Conservation (phyloP, 2,797 vertebrate species). For the Cirrhinus mrigala region DNA sequence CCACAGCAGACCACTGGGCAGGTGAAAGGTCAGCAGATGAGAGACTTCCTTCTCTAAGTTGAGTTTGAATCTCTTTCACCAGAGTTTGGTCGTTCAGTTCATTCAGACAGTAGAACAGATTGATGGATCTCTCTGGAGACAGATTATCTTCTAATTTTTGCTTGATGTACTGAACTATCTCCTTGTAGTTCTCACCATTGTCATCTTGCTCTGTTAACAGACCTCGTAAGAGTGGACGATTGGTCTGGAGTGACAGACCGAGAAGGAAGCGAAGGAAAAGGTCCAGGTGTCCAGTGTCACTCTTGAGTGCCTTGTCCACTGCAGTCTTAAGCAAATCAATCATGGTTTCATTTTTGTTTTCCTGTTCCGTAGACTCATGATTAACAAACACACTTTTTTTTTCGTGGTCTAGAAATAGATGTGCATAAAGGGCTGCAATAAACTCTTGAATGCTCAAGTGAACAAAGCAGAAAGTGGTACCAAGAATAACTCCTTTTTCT, state of each 20-base stretch:
- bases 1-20: slow-evolving; percentile 36
- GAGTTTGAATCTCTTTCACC: background rate
- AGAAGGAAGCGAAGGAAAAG: slow-evolving; percentile 35
- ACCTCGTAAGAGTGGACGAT: slow-evolving; percentile 5
- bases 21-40: slow-evolving; percentile 16
- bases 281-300: slow-evolving; percentile 20
- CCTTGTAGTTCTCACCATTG: background rate
- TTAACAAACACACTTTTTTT: slow-evolving; percentile 1
- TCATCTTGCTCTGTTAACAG: background rate
- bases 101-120: slow-evolving; percentile 26
- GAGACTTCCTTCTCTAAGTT: background rate
- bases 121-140: slow-evolving; percentile 32
- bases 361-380: background rate
- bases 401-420: background rate
- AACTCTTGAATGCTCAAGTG: slow-evolving; percentile 43
- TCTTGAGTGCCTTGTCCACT: background rate
- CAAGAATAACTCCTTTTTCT: background rate
- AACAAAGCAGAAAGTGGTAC: slow-evolving; percentile 26
- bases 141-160: background rate
- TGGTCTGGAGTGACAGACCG: slow-evolving; percentile 12
- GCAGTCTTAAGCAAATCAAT: slow-evolving; percentile 4
- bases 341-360: background rate
- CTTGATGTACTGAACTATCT: slow-evolving; percentile 9
- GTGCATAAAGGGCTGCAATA: slow-evolving; percentile 34
- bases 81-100: background rate